Conservation (phyloP, 2,888 invertebrate species). For the Epistrophe grossulariae region DNA sequence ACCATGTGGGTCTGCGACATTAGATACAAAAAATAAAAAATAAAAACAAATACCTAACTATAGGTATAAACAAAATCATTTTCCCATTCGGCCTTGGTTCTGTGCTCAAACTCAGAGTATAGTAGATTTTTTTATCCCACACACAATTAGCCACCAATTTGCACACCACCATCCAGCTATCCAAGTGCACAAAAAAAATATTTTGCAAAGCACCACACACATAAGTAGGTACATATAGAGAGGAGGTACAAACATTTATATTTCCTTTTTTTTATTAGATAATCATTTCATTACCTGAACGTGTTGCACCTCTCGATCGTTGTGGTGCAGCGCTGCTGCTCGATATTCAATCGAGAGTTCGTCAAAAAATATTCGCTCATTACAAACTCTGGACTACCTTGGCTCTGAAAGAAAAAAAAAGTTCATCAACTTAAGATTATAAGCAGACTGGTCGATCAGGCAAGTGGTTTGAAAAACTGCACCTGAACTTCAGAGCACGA, state of each 20-base stretch:
- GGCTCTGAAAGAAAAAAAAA: conserved; percentile 50
- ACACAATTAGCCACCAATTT: conserved; percentile 74
- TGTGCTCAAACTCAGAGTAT: not conserved
- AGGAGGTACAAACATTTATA: conserved; percentile 21
- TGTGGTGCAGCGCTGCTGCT: conserved; percentile 7
- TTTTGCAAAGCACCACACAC: not conserved
- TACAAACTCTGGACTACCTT: conserved; percentile 38
- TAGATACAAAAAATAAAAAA: conserved; percentile 10
- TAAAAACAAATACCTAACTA: not conserved
- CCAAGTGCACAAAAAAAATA: conserved; percentile 7
- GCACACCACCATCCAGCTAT: conserved; percentile 33
- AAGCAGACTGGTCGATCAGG: conserved; percentile 57
- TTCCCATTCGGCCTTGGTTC: conserved; percentile 66
- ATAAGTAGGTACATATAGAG: not conserved
- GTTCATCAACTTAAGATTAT: conserved; percentile 40
- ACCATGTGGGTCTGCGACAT: conserved; percentile 60
- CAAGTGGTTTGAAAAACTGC: conserved; percentile 37
- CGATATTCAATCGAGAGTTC: conserved; percentile 63
- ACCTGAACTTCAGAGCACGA: conserved; percentile 70
- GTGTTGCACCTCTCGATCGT: conserved; percentile 44
- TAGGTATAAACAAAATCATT: conserved; percentile 19
- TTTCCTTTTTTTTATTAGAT: conserved; percentile 71
- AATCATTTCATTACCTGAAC: conserved; percentile 69
- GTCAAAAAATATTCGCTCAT: conserved; percentile 62
- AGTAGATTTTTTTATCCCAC: conserved; percentile 70